Evolutionary conservation across 2,888 invertebrate genomes (phyloP).

Genomic region (Scelioninae gen. 1): DNA sequence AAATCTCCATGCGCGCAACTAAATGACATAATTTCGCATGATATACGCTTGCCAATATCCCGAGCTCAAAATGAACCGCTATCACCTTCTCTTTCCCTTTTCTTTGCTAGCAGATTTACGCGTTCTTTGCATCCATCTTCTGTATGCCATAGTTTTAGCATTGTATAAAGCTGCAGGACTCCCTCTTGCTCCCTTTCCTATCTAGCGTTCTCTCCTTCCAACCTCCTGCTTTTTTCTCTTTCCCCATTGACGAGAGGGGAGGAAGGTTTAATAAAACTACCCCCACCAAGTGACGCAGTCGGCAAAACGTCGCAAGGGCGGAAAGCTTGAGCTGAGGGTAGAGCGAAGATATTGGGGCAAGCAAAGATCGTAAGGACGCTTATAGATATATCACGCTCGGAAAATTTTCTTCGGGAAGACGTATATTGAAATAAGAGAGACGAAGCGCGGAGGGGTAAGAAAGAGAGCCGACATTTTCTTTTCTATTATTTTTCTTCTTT

Average conservation of each 20-base stretch:
- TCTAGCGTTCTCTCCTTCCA: background rate
- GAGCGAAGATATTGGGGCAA: slow-evolving; percentile 80
- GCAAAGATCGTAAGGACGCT: slow-evolving; percentile 80
- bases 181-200: background rate
- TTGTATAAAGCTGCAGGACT: slow-evolving; percentile 54
- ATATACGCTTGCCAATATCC: slow-evolving; percentile 60
- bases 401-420: slow-evolving; percentile 63
- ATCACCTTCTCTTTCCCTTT: slow-evolving; percentile 6
- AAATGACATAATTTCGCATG: slow-evolving; percentile 61
- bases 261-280: slow-evolving; percentile 83
- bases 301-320: slow-evolving; percentile 65
- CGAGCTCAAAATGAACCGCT: slow-evolving; percentile 53
- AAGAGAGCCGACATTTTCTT: too few relatives aligned
- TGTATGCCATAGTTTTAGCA: slow-evolving; percentile 57
- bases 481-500: too few relatives aligned
- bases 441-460: background rate
- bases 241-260: slow-evolving; percentile 80
- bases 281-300: slow-evolving; percentile 78
- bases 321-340: slow-evolving; percentile 64
- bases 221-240: slow-evolving; percentile 74
- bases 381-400: slow-evolving; percentile 71
- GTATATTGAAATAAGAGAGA: slow-evolving; percentile 65
- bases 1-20: slow-evolving; percentile 9
- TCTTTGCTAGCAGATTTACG: slow-evolving; percentile 47
- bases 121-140: slow-evolving; percentile 60